Percentiles rank a stretch among this genome's conserved stretches.
Conservation (phyloP, 2,888 invertebrate species). For the Campoplex capitator region DNA sequence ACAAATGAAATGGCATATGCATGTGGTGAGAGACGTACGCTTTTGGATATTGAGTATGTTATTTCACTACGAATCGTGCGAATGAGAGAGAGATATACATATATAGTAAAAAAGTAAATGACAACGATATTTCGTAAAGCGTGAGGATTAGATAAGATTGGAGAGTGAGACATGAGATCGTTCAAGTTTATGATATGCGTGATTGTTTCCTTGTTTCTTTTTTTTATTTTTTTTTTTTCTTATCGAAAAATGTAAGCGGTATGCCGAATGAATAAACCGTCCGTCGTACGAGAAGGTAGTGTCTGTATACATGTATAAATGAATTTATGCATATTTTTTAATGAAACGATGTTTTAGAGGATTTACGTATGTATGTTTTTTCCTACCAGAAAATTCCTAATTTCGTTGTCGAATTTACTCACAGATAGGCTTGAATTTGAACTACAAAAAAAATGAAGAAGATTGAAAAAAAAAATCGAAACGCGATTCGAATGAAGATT, state of each 20-base stretch:
- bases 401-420: too few relatives aligned
- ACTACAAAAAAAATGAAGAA: not conserved
- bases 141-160: slow-evolving; percentile 57
- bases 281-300: slow-evolving; percentile 60
- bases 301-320: slow-evolving; percentile 28
- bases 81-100: slow-evolving; percentile 47
- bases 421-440: too few relatives aligned
- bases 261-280: slow-evolving; percentile 61
- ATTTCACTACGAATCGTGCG: slow-evolving; percentile 52
- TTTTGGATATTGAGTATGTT: slow-evolving; percentile 18
- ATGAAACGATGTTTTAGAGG: not conserved
- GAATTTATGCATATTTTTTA: not conserved
- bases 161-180: slow-evolving; percentile 59
- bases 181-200: slow-evolving; percentile 38
- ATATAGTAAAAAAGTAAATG: slow-evolving; percentile 30
- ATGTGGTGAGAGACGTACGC: not conserved
- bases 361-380: not conserved
- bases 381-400: not conserved
- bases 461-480: not conserved
- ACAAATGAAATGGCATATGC: slow-evolving; percentile 3
- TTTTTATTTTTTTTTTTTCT: not conserved
- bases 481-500: not conserved
- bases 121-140: slow-evolving; percentile 40
- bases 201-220: slow-evolving; percentile 21
- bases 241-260: slow-evolving; percentile 55